A percentile compares a stretch with the other conserved stretches of the same genome.
Conservation (phyloP, 1,140 invertebrate species). For the Caenorhabditis inopinata region DNA sequence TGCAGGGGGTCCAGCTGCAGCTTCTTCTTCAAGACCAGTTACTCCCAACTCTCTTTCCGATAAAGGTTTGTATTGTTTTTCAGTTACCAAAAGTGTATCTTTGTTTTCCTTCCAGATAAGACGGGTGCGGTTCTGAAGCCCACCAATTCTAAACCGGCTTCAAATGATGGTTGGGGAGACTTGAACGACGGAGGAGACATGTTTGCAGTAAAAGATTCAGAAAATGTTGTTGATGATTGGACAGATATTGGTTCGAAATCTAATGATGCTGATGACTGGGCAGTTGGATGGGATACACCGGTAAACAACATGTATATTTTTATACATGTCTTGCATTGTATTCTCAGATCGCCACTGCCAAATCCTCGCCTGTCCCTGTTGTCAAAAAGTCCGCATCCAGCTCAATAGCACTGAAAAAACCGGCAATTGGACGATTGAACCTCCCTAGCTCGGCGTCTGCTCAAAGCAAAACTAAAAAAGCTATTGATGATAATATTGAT, state of each 20-base stretch:
- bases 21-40: background rate
- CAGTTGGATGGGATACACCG: conserved; percentile 44
- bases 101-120: background rate
- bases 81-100: background rate
- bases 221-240: conserved; percentile 24
- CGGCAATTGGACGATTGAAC: background rate
- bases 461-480: conserved; percentile 3
- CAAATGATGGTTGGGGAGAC: conserved; percentile 46
- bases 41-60: background rate
- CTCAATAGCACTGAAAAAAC: background rate
- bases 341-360: background rate
- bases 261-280: conserved; percentile 45
- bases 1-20: background rate
- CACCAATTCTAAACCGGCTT: background rate
- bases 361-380: background rate
- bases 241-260: conserved; percentile 31
- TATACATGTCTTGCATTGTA: background rate
- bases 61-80: background rate
- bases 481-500: conserved; percentile 16
- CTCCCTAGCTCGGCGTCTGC: background rate
- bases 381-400: conserved; percentile 2
- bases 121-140: background rate
- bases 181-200: conserved; percentile 34
- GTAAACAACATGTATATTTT: background rate
- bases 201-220: conserved; percentile 30